Percentiles rank a stretch among this genome's conserved stretches.
Conservation (phyloP, 2,797 vertebrate species). For the Argya squamiceps region DNA sequence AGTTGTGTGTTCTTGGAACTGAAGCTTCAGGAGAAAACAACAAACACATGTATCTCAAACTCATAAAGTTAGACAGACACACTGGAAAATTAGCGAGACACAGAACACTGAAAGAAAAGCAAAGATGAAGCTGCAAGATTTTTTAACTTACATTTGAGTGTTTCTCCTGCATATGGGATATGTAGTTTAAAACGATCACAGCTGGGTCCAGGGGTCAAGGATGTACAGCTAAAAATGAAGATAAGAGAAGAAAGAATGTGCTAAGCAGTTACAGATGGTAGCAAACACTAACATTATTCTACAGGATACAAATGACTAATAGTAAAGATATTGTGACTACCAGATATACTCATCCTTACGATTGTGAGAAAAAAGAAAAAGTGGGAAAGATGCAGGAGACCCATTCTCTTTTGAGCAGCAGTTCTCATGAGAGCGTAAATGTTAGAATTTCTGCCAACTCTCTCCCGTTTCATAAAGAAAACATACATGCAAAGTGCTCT, state of each 20-base stretch:
- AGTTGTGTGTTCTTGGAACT: neutral
- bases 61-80: neutral
- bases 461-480: neutral
- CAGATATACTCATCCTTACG: neutral
- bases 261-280: neutral
- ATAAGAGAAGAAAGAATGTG: neutral
- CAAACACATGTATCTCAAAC: neutral
- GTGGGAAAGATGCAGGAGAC: neutral
- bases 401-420: neutral
- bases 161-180: constrained; percentile 98
- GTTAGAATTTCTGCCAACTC: neutral
- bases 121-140: neutral
- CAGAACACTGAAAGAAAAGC: neutral
- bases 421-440: neutral
- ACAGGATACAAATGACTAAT: neutral
- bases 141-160: constrained; percentile 92
- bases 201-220: constrained; percentile 91
- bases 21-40: neutral
- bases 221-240: constrained; percentile 85
- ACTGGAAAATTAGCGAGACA: neutral
- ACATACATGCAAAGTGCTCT: neutral
- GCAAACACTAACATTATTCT: neutral
- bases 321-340: neutral
- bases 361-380: neutral
- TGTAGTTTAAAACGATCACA: constrained; percentile 98